These are phyloP conservation scores for Urocolius indicus DNA, from an alignment of 2,113 vertebrate species.

Conservation along the genomic window DNA sequence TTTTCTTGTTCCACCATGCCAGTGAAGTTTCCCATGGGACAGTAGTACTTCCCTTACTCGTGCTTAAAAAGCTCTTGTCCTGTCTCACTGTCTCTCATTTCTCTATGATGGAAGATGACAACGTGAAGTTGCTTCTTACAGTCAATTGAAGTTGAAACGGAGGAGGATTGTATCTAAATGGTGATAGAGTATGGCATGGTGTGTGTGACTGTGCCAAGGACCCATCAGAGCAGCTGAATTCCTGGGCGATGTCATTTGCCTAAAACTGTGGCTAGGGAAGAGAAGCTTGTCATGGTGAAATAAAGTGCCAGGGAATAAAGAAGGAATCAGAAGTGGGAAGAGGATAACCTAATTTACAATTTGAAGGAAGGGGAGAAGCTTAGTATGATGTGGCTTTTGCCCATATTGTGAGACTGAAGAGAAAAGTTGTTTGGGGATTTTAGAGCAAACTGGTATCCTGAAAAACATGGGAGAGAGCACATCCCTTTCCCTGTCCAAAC, in stretches of 20 bases:
- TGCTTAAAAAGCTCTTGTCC: background rate
- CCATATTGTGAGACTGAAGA: background rate
- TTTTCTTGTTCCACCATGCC: background rate
- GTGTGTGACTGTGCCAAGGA: background rate
- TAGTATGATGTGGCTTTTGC: background rate
- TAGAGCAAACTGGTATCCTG: background rate
- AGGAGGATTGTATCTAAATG: background rate
- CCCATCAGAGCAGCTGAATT: background rate
- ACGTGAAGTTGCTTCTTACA: background rate
- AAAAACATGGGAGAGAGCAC: background rate
- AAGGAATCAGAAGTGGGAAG: background rate
- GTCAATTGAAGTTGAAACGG: background rate
- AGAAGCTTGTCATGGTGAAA: background rate
- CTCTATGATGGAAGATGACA: background rate
- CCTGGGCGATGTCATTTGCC: background rate
- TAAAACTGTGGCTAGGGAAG: background rate
- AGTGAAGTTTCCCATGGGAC: background rate
- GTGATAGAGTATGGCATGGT: background rate
- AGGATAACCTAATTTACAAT: background rate
- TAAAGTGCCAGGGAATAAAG: background rate
- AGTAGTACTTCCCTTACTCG: background rate
- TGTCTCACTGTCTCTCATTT: background rate
- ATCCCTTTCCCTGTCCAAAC: background rate
- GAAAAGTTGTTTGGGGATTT: background rate
- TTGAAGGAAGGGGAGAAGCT: background rate